Conservation (phyloP, 2,888 invertebrate genomes). For the Sinotaia quadrata region DNA sequence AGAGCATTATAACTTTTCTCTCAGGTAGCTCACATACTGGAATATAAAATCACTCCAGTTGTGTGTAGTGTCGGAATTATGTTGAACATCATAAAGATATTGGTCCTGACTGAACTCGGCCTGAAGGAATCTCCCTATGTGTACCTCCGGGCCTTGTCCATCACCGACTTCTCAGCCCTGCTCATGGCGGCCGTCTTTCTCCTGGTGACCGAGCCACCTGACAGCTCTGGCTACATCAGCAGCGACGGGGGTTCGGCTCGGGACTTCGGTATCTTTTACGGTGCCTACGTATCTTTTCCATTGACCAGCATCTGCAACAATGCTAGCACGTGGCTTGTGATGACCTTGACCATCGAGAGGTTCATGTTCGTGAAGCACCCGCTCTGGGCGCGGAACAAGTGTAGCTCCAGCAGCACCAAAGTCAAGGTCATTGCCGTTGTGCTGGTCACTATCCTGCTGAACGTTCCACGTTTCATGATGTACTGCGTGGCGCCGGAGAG, state of each 20-base stretch:
- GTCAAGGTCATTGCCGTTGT: conserved; percentile 52
- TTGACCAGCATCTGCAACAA: conserved; percentile 61
- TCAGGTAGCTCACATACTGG: conserved; percentile 16
- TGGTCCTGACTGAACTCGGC: conserved; percentile 59
- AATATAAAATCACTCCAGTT: conserved; percentile 52
- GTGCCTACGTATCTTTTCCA: conserved; percentile 60
- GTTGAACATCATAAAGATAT: conserved; percentile 63
- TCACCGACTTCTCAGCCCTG: conserved; percentile 60
- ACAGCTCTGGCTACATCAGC: conserved; percentile 21
- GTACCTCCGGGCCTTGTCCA: conserved; percentile 63
- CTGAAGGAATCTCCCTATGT: conserved; percentile 67
- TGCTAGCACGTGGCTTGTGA: conserved; percentile 63
- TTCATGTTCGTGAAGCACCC: conserved; percentile 62
- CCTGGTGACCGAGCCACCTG: conserved; percentile 24
- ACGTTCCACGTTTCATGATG: conserved; percentile 61
- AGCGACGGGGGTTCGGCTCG: conserved; percentile 41
- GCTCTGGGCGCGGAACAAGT: conserved; percentile 60
- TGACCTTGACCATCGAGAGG: conserved; percentile 64
- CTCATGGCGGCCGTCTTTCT: conserved; percentile 54
- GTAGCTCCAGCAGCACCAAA: conserved; percentile 57
- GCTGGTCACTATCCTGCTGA: conserved; percentile 48
- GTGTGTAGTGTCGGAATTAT: conserved; percentile 66
- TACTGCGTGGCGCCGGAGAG: conserved; percentile 40
- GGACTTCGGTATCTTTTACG: conserved; percentile 56
- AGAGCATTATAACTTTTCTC: too few relatives aligned